Percentiles rank a stretch among this genome's conserved stretches.
phyloP scores from a whole-genome alignment of 2,797 vertebrate species.

The Macropus fuliginosus region DNA sequence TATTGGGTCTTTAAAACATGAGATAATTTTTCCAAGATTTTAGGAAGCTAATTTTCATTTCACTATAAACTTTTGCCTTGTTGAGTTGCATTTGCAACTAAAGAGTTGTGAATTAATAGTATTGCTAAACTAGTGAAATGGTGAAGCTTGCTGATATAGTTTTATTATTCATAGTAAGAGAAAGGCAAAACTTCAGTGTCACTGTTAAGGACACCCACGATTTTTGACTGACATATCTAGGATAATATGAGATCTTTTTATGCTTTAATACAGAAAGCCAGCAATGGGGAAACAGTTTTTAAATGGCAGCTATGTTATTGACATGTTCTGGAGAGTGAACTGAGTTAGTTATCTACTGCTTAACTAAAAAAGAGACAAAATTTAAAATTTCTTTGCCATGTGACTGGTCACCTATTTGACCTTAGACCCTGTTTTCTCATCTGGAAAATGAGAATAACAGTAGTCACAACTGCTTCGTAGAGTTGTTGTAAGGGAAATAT shows the following conservation, averaged over 20 bases:
- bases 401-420: not conserved
- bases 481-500: not conserved
- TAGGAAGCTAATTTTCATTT: constrained; percentile 39
- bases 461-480: not conserved
- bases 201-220: not conserved
- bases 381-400: constrained; percentile 25
- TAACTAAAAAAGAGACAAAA: constrained; percentile 6
- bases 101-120: not conserved
- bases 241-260: constrained; percentile 19
- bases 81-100: constrained; percentile 31
- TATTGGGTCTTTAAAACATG: not conserved
- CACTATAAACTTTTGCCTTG: constrained; percentile 25
- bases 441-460: not conserved
- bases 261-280: not conserved
- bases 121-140: not conserved
- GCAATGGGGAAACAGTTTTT: constrained; percentile 6
- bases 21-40: not conserved
- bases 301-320: not conserved
- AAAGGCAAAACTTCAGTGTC: not conserved
- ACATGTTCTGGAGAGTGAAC: not conserved
- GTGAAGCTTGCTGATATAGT: not conserved
- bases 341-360: constrained; percentile 16
- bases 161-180: constrained; percentile 3
- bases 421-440: not conserved
- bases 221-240: not conserved